Conservation (phyloP, 1,140 invertebrate species). For the Copidosoma floridanum region DNA sequence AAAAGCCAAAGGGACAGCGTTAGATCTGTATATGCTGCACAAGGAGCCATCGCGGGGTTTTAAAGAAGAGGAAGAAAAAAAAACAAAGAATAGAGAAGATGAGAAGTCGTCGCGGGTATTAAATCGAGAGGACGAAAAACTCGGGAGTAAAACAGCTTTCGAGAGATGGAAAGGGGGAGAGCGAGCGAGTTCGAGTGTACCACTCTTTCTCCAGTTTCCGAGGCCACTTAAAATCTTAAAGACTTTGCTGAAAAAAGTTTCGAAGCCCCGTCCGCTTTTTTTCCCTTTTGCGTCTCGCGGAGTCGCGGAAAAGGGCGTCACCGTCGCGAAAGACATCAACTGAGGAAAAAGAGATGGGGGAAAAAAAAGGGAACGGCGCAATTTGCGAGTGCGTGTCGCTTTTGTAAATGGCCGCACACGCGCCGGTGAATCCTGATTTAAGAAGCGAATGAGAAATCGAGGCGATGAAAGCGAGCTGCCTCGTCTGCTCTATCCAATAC, state of each 20-base stretch:
- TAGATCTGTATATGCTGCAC: no score
- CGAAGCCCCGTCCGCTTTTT: neutral
- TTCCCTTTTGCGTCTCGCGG: neutral
- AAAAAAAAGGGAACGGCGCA: neutral
- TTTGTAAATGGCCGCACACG: conserved; percentile 9
- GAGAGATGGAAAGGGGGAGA: neutral
- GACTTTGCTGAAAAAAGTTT: conserved; percentile 11
- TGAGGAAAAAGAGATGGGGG: neutral
- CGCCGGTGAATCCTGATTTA: conserved; percentile 18
- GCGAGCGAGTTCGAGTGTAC: neutral
- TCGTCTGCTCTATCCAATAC: neutral
- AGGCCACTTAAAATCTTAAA: conserved; percentile 15
- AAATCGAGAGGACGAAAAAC: conserved; percentile 6
- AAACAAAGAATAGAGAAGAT: no score
- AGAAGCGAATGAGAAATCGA: conserved; percentile 17
- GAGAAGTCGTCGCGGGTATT: neutral
- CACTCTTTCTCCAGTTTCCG: no score
- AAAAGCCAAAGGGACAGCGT: neutral
- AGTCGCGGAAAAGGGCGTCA: neutral
- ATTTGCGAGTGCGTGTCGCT: conserved; percentile 9
- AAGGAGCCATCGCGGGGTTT: neutral
- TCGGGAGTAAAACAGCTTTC: neutral
- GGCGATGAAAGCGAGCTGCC: neutral
- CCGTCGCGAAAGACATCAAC: neutral
- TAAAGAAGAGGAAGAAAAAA: neutral